Conservation (phyloP, 2,888 invertebrate genomes). For the Erebia epiphron region DNA sequence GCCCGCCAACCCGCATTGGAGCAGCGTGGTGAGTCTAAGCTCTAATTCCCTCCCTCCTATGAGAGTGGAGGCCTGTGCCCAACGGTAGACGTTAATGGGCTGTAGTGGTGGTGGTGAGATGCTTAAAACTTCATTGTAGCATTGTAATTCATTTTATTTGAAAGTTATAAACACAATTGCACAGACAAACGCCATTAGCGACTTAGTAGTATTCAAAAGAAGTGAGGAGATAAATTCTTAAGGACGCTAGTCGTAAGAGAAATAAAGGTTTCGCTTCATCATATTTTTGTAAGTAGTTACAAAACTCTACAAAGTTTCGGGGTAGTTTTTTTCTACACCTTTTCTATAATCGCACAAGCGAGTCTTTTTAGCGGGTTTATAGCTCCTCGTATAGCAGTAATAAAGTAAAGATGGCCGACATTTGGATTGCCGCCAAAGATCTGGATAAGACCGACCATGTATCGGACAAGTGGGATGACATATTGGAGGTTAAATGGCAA, state of each 20-base stretch:
- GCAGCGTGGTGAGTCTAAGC: too few species aligned
- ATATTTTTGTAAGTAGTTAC: neutral
- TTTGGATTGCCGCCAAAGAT: conserved; percentile 45
- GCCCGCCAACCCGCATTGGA: too few species aligned
- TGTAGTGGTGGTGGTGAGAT: too few species aligned
- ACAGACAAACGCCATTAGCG: too few species aligned
- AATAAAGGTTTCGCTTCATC: neutral
- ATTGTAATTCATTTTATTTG: too few species aligned
- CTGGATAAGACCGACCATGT: conserved; percentile 38
- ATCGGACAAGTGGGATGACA: conserved; percentile 41
- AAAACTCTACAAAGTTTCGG: neutral
- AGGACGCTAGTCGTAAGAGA: neutral
- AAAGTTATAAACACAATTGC: too few species aligned
- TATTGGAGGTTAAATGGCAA: conserved; percentile 41
- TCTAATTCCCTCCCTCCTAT: too few species aligned
- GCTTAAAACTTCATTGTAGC: too few species aligned
- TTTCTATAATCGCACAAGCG: conserved; percentile 24
- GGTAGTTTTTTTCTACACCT: conserved; percentile 12
- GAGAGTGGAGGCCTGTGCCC: too few species aligned
- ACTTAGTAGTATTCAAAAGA: too few species aligned
- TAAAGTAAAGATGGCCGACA: conserved; percentile 43
- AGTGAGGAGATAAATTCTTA: neutral
- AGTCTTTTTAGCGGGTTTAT: conserved; percentile 34
- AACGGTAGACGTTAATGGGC: too few species aligned
- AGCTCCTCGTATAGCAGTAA: conserved; percentile 40